These are phyloP conservation scores for Xiphophorus maculatus DNA, from an alignment of 2,113 vertebrate genomes.

Conservation along the genomic window DNA sequence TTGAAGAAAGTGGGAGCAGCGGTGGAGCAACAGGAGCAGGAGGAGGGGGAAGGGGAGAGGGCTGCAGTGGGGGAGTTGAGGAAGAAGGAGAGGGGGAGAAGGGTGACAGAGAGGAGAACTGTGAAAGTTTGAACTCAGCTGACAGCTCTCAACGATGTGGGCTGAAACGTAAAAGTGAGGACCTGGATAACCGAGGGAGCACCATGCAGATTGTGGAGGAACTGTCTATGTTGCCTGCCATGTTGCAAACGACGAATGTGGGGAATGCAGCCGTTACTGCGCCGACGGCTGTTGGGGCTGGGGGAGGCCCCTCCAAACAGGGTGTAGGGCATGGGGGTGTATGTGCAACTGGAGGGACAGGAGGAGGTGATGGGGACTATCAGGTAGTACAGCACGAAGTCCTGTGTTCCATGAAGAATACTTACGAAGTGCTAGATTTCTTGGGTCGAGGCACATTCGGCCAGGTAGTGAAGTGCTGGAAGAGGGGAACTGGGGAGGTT, in stretches of 20 bases:
- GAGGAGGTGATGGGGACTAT: conserved; percentile 92
- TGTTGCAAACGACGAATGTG: conserved; percentile 92
- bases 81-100: conserved; percentile 56
- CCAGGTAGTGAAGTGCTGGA: conserved; percentile 99
- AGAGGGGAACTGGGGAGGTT: conserved; percentile 93
- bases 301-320: conserved; percentile 82
- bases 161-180: conserved; percentile 98
- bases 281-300: conserved; percentile 70
- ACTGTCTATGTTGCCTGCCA: conserved; percentile 94
- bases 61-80: conserved; percentile 67
- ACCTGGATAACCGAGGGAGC: conserved; percentile 88
- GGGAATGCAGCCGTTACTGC: conserved; percentile 88
- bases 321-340: conserved; percentile 80
- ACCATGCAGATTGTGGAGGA: conserved; percentile 99
- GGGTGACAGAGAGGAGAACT: conserved; percentile 70
- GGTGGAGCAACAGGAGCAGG: conserved; percentile 79
- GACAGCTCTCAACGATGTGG: conserved; percentile 94
- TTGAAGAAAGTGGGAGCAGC: conserved; percentile 76
- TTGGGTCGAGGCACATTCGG: conserved; percentile 97
- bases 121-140: conserved; percentile 82
- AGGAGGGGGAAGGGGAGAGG: conserved; percentile 80
- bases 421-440: conserved; percentile 98
- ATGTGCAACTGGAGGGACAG: conserved; percentile 84
- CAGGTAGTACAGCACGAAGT: conserved; percentile 98
- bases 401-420: conserved; percentile 95